Evolutionary conservation across 2,797 vertebrate species (phyloP).

Genomic region (Nannoperca obscura): DNA sequence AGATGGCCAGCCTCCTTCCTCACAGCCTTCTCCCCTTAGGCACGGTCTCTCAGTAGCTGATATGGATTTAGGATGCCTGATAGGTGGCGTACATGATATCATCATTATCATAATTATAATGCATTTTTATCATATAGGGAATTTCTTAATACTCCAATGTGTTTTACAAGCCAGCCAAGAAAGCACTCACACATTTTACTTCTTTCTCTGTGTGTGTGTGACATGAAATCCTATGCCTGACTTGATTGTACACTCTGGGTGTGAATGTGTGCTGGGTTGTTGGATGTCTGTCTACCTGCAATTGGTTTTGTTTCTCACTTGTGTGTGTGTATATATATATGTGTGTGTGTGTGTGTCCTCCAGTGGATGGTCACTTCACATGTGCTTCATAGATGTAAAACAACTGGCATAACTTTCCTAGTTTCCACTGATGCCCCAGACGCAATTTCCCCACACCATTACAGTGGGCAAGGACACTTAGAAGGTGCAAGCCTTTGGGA

Average conservation of each 20-base stretch:
- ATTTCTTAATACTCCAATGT: not conserved
- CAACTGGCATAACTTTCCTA: constrained; percentile 28
- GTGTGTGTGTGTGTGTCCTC: constrained; percentile 7
- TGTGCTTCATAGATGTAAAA: constrained; percentile 34
- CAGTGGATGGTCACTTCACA: constrained; percentile 20
- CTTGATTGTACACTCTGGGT: not conserved
- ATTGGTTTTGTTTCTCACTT: constrained; percentile 16
- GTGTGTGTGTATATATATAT: not conserved
- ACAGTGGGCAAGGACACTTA: constrained; percentile 25
- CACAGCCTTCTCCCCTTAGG: constrained; percentile 21
- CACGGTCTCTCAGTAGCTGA: constrained; percentile 23
- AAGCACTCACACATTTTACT: not conserved
- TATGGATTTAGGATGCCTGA: constrained; percentile 31
- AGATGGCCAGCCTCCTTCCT: constrained; percentile 14
- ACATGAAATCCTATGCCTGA: not conserved
- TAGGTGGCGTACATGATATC: not conserved
- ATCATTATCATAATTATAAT: not conserved
- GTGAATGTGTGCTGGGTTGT: not conserved
- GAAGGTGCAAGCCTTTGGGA: constrained; percentile 46
- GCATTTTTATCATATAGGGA: not conserved
- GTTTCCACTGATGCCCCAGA: constrained; percentile 50
- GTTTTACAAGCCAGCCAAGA: not conserved
- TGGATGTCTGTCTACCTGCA: constrained; percentile 11
- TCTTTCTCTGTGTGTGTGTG: constrained; percentile 10
- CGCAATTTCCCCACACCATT: constrained; percentile 6